A percentile compares a stretch with the other conserved stretches of the same genome.
phyloP scores from a whole-genome alignment of 2,113 vertebrate species.

The Propithecus coquereli region DNA sequence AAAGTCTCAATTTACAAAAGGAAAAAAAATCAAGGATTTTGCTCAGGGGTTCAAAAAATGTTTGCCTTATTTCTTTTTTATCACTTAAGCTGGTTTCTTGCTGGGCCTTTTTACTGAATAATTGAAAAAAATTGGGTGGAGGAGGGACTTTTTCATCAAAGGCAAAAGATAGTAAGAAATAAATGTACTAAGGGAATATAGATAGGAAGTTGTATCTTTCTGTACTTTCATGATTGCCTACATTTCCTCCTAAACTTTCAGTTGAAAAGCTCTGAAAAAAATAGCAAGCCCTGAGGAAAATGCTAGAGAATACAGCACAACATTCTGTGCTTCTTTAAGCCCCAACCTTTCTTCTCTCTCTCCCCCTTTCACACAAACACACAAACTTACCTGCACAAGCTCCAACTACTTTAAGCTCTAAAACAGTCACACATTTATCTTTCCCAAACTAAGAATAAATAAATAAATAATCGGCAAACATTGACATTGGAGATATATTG shows the following conservation, averaged over 20 bases:
- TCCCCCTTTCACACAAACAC: background rate
- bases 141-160: slow-evolving; percentile 49
- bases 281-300: background rate
- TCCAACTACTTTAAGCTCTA: background rate
- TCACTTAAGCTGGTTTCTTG: slow-evolving; percentile 44
- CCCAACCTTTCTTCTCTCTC: too few species aligned
- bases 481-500: background rate
- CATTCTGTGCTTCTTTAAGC: background rate
- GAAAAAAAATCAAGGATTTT: slow-evolving; percentile 55
- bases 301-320: background rate
- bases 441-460: background rate
- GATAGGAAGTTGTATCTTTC: slow-evolving; percentile 46
- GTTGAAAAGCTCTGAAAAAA: slow-evolving; percentile 37
- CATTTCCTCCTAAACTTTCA: background rate
- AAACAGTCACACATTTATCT: background rate
- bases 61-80: slow-evolving; percentile 48
- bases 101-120: slow-evolving; percentile 63
- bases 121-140: slow-evolving; percentile 47
- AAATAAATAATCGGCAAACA: background rate
- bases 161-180: slow-evolving; percentile 7
- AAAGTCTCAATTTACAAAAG: slow-evolving; percentile 54
- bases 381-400: background rate
- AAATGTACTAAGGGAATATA: background rate
- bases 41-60: background rate
- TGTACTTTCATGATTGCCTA: slow-evolving; percentile 36